These are phyloP conservation scores for Lepilemur septentrionalis DNA, from an alignment of 2,797 vertebrate genomes.

Conservation along the genomic window DNA sequence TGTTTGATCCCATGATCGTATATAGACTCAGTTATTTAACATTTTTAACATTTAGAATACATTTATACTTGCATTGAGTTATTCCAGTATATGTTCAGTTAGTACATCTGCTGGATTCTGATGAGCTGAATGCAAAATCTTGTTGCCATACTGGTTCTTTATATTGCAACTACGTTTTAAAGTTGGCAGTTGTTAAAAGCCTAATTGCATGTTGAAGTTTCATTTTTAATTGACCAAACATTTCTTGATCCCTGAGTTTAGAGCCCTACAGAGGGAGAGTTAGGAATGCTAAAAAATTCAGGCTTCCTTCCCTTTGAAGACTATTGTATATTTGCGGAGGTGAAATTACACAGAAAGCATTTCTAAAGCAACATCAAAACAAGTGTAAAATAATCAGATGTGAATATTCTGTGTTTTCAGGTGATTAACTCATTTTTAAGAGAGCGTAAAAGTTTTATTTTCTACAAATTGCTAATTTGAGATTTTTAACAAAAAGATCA, in stretches of 20 bases:
- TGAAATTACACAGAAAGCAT: not conserved
- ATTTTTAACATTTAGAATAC: not conserved
- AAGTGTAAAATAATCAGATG: not conserved
- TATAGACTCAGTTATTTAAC: not conserved
- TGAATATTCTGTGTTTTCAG: not conserved
- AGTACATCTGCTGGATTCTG: not conserved
- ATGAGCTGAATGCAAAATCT: not conserved
- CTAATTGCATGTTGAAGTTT: not conserved
- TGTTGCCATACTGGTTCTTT: not conserved
- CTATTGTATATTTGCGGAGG: not conserved
- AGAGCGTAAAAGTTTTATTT: constrained; percentile 15
- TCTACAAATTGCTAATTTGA: constrained; percentile 35
- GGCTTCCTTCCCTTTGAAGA: not conserved
- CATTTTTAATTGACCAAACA: constrained; percentile 14
- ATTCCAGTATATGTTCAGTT: not conserved
- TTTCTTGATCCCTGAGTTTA: not conserved
- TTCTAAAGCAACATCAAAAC: constrained; percentile 35
- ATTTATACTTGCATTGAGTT: not conserved
- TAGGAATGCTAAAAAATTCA: not conserved
- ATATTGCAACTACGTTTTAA: not conserved
- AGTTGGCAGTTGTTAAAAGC: constrained; percentile 24
- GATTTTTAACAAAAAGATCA: constrained; percentile 61
- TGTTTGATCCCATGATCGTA: not conserved
- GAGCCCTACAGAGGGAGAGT: not conserved
- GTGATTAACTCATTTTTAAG: constrained; percentile 34